Evolutionary conservation across 2,113 vertebrate genomes (phyloP), one percentile per base, ranked within the genome.

Genomic region (Sinocyclocheilus anshuiensis): DNA sequence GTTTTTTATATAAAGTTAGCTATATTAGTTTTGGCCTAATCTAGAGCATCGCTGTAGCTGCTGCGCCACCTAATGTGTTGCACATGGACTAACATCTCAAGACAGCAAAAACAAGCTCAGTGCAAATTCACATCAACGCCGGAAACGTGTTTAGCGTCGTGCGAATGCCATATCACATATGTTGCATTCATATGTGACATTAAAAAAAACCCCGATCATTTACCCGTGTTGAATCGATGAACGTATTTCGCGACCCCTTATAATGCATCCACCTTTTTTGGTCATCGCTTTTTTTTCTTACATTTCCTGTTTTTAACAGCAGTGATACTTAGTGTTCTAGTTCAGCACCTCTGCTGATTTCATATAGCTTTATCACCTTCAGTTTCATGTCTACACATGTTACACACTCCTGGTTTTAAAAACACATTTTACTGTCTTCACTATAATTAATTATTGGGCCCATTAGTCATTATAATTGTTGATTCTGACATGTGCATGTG

Each of bases 111-210:
- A 59, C 77, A 77, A 83, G 75, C 84, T 67, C 59, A 4, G 81
- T 69, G 84, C 76, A 84, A 69, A 71, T 84, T 69, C 65, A 55
- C 59, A 65, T 81, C 81, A 61, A n/a, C 15, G 36, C 77, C 69
- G 85, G 88, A 86, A 89, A 84, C n/a, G 63, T 67, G 50, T 50
- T 75, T n/a, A 77, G 55, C 57, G 1, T 36, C 9, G 24, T 78
- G 1, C 76, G 16, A 6, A 15, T 42, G 36, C 9, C 22, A 80
- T 2, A 36, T 24, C 20, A 39, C 11, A 61, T 36, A 24, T 55
- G 18, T 4, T 4, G 69, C 69, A 22, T 1, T 4, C 29, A 20
- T 6, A 18, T 11, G 33, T 59, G 8, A 59, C 71, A n/a, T 39
- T 42, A 9, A 22, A 45, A 72, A 22, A 20, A 2, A 22, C 8